These are phyloP conservation scores for Microplitis manilae DNA, from an alignment of 2,888 invertebrate species.

Conservation along the genomic window DNA sequence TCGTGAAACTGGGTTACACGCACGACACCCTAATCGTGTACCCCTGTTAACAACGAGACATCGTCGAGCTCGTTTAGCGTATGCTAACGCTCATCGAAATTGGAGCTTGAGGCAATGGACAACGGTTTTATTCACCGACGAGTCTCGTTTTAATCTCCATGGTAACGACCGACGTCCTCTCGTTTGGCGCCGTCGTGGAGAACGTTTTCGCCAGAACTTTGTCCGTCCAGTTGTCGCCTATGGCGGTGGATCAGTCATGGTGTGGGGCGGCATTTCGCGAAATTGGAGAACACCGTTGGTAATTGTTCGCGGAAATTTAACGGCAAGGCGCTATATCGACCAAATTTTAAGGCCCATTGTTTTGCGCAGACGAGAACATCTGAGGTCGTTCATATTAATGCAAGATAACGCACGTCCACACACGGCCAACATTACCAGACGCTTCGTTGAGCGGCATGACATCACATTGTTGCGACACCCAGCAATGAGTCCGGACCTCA, in stretches of 20 bases:
- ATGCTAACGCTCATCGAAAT: not conserved
- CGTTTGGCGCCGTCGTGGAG: not conserved
- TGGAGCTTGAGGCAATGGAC: constrained; percentile 43
- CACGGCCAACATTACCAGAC: constrained; percentile 36
- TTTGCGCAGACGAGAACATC: constrained; percentile 9
- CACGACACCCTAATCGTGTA: not conserved
- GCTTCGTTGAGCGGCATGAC: constrained; percentile 32
- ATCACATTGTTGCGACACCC: constrained; percentile 39
- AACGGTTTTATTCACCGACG: constrained; percentile 39
- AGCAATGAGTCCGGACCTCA: constrained; percentile 42
- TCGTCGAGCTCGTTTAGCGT: too few species aligned
- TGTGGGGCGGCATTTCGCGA: constrained; percentile 27
- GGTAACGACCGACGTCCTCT: not conserved
- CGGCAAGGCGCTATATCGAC: not conserved
- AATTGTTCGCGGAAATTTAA: not conserved
- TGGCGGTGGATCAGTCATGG: constrained; percentile 43
- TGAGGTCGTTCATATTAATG: constrained; percentile 36
- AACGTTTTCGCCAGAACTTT: not conserved
- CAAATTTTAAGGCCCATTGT: constrained; percentile 32
- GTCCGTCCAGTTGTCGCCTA: constrained; percentile 28
- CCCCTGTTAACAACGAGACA: not conserved
- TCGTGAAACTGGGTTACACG: not conserved
- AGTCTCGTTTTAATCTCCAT: not conserved
- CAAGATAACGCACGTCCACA: constrained; percentile 48
- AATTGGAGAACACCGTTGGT: constrained; percentile 15